Percentiles rank a stretch among this genome's conserved stretches.
Evolutionary conservation across 2,113 vertebrate genomes (phyloP).

Genomic region (Cynoglossus semilaevis): DNA sequence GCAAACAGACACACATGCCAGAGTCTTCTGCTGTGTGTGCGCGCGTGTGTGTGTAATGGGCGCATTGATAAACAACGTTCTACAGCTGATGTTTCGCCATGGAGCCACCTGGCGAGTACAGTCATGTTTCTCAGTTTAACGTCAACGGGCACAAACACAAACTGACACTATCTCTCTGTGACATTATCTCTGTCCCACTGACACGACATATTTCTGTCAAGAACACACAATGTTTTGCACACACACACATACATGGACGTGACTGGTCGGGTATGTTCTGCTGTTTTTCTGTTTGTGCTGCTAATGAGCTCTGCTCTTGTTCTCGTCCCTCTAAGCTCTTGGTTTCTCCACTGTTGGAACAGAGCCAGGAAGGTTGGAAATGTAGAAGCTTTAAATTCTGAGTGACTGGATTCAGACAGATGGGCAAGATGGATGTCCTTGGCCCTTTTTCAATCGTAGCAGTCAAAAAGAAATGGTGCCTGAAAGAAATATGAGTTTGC

Average conservation of each 20-base stretch:
- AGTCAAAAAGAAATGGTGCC: too few species aligned
- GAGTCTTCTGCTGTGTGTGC: not conserved
- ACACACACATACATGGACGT: constrained; percentile 7
- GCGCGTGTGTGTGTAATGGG: not conserved
- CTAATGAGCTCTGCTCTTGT: too few species aligned
- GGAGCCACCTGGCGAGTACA: constrained; percentile 62
- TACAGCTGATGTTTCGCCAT: constrained; percentile 37
- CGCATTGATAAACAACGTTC: constrained; percentile 7
- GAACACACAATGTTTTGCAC: too few species aligned
- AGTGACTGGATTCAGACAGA: too few species aligned
- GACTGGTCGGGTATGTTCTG: not conserved
- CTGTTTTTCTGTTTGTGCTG: constrained; percentile 12
- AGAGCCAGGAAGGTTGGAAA: too few species aligned
- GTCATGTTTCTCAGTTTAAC: constrained; percentile 52
- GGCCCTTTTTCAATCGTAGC: too few species aligned
- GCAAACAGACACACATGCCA: not conserved
- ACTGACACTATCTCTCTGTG: constrained; percentile 40
- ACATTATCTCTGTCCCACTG: constrained; percentile 22
- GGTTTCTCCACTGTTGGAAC: too few species aligned
- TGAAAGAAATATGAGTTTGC: too few species aligned
- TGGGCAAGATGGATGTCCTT: too few species aligned
- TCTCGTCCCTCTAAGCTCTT: too few species aligned
- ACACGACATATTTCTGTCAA: constrained; percentile 8
- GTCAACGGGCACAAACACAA: constrained; percentile 33
- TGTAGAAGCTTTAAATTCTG: too few species aligned